These are phyloP conservation scores for Labeo catla DNA, from an alignment of 2,113 vertebrate species.

Conservation along the genomic window DNA sequence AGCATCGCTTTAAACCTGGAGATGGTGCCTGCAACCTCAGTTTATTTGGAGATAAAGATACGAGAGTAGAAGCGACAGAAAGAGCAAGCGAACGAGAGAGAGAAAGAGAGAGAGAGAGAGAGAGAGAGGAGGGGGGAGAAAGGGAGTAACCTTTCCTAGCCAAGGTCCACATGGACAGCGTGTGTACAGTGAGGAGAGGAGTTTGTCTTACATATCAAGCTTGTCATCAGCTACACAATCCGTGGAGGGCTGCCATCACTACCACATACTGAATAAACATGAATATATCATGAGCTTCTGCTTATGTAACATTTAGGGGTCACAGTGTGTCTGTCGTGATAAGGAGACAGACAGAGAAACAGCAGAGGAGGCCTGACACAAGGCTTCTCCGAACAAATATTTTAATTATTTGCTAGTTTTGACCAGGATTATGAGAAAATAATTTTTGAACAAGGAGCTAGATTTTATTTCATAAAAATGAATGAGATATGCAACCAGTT, in stretches of 20 bases:
- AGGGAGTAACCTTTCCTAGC: background rate
- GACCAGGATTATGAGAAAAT: background rate
- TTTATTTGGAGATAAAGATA: conserved; percentile 38
- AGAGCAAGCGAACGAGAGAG: conserved; percentile 58
- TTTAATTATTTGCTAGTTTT: background rate
- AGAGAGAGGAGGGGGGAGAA: background rate
- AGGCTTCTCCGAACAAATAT: background rate
- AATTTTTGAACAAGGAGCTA: background rate
- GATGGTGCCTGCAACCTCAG: conserved; percentile 52
- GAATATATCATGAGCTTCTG: conserved; percentile 35
- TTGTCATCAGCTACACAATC: conserved; percentile 37
- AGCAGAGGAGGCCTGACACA: background rate
- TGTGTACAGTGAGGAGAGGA: conserved; percentile 29
- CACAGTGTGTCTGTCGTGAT: conserved; percentile 7
- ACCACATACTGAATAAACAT: conserved; percentile 38
- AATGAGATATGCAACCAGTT: background rate
- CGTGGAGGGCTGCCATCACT: conserved; percentile 37
- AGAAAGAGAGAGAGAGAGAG: conserved; percentile 27
- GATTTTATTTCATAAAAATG: background rate
- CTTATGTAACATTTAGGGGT: conserved; percentile 17
- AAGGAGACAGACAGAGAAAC: conserved; percentile 60
- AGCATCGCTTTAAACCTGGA: conserved; percentile 55
- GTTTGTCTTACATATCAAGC: conserved; percentile 37
- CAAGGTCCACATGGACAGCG: conserved; percentile 35
- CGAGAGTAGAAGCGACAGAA: conserved; percentile 42